phyloP scores from a whole-genome alignment of 2,888 invertebrate species.

The Gymnoscelis rufifasciata region DNA sequence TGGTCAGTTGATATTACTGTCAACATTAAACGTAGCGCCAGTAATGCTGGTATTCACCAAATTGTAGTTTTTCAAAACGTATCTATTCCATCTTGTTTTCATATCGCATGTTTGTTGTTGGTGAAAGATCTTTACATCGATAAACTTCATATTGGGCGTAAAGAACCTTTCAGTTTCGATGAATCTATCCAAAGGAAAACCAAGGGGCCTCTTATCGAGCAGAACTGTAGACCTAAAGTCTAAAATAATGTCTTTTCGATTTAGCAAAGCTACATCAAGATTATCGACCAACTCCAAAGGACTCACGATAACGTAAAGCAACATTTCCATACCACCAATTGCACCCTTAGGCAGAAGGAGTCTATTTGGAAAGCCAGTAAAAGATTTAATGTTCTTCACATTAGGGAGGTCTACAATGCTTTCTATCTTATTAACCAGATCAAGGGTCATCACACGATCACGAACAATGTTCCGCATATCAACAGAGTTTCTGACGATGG shows the following conservation, averaged over 20 bases:
- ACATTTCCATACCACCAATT: constrained; percentile 81
- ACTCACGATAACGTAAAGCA: constrained; percentile 81
- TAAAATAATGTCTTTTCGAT: constrained; percentile 29
- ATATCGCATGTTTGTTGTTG: constrained; percentile 69
- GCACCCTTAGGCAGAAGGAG: constrained; percentile 85
- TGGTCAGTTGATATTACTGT: constrained; percentile 48
- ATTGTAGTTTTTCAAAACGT: constrained; percentile 58
- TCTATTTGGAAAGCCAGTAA: constrained; percentile 85
- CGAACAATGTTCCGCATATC: constrained; percentile 82
- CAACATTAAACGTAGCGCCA: constrained; percentile 49
- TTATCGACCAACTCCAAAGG: constrained; percentile 68
- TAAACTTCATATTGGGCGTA: constrained; percentile 83
- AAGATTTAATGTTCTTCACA: constrained; percentile 70
- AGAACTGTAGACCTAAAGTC: constrained; percentile 52
- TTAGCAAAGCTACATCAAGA: constrained; percentile 63
- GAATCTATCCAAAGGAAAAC: constrained; percentile 82
- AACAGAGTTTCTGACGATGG: constrained; percentile 80
- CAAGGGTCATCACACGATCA: constrained; percentile 82
- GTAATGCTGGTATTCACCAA: constrained; percentile 38
- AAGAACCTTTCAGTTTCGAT: constrained; percentile 80
- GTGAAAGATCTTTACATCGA: constrained; percentile 83
- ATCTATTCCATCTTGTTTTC: constrained; percentile 64
- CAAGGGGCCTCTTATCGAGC: constrained; percentile 79
- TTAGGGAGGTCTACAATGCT: constrained; percentile 67
- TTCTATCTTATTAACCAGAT: constrained; percentile 81